A percentile compares a stretch with the other conserved stretches of the same genome.
Conservation (phyloP, 2,113 vertebrate genomes). For the Hippocampus guttulatus region DNA sequence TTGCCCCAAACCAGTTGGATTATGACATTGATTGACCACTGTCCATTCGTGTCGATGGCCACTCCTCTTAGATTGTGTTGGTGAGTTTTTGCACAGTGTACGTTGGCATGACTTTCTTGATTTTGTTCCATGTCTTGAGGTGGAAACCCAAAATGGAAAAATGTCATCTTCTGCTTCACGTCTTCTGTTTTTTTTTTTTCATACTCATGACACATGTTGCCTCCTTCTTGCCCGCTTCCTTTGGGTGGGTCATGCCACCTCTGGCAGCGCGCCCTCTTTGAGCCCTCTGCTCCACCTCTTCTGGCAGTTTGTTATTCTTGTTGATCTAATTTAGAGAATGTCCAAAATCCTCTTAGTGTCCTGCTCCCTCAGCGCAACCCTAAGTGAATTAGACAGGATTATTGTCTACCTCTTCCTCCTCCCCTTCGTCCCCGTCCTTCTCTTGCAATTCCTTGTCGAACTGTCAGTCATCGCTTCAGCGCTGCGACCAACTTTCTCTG, state of each 20-base stretch:
- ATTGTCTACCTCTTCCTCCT: conserved; percentile 64
- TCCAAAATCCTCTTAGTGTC: conserved; percentile 81
- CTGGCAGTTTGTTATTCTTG: conserved; percentile 76
- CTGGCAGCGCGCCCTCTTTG: conserved; percentile 23
- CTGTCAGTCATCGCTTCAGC: conserved; percentile 44
- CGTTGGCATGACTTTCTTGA: not conserved
- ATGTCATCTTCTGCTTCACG: not conserved
- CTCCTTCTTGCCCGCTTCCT: conserved; percentile 4
- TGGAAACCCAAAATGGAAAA: not conserved
- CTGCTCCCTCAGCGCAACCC: conserved; percentile 74
- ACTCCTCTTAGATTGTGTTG: not conserved
- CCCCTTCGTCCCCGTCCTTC: conserved; percentile 18
- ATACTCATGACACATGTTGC: not conserved
- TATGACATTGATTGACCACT: conserved; percentile 26
- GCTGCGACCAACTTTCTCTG: conserved; percentile 41
- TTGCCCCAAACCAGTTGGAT: conserved; percentile 51
- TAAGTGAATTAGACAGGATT: conserved; percentile 84
- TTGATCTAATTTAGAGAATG: conserved; percentile 84
- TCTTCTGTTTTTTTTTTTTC: not conserved
- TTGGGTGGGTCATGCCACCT: conserved; percentile 18
- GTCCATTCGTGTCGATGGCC: not conserved
- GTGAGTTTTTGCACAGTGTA: not conserved
- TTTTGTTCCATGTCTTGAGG: not conserved
- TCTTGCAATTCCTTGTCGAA: conserved; percentile 35
- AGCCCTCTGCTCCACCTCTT: conserved; percentile 43